phyloP scores from a whole-genome alignment of 2,797 vertebrate species.

The Salmo trutta region DNA sequence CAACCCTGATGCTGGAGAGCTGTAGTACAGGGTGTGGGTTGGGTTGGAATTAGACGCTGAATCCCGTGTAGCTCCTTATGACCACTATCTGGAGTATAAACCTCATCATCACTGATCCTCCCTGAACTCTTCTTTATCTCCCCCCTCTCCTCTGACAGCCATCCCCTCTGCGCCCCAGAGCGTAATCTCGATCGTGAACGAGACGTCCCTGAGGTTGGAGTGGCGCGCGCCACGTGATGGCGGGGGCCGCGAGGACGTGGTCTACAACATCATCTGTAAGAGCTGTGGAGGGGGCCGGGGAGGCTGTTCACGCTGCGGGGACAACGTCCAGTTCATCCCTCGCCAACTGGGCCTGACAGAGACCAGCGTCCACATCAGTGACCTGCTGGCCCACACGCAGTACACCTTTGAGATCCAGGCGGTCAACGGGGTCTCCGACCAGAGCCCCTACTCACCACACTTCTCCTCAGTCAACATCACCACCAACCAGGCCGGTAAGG shows the following conservation, averaged over 20 bases:
- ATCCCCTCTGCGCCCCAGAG: slow-evolving; percentile 86
- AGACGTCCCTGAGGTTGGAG: slow-evolving; percentile 90
- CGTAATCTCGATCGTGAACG: slow-evolving; percentile 94
- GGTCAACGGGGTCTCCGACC: slow-evolving; percentile 92
- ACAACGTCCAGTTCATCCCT: slow-evolving; percentile 90
- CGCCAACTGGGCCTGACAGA: slow-evolving; percentile 90
- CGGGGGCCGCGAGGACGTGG: slow-evolving; percentile 88
- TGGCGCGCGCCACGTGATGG: slow-evolving; percentile 84
- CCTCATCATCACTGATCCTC: not conserved
- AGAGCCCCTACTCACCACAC: slow-evolving; percentile 90
- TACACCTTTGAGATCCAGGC: slow-evolving; percentile 97
- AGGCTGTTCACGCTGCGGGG: slow-evolving; percentile 89
- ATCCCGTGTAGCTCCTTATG: not conserved
- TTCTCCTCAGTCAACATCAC: slow-evolving; percentile 92
- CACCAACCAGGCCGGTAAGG: slow-evolving; percentile 77
- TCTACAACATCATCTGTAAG: slow-evolving; percentile 97
- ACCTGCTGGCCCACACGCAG: slow-evolving; percentile 92
- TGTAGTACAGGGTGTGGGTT: not conserved
- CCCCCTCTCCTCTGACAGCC: slow-evolving; percentile 68
- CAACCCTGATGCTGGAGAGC: not conserved
- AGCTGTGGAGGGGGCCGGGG: slow-evolving; percentile 87
- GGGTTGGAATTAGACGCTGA: not conserved
- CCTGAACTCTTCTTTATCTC: not conserved
- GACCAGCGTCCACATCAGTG: slow-evolving; percentile 84
- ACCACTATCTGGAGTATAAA: not conserved